Base-by-base conservation (phyloP, 2,797 vertebrate species). In the Acanthis flammea region DNA sequence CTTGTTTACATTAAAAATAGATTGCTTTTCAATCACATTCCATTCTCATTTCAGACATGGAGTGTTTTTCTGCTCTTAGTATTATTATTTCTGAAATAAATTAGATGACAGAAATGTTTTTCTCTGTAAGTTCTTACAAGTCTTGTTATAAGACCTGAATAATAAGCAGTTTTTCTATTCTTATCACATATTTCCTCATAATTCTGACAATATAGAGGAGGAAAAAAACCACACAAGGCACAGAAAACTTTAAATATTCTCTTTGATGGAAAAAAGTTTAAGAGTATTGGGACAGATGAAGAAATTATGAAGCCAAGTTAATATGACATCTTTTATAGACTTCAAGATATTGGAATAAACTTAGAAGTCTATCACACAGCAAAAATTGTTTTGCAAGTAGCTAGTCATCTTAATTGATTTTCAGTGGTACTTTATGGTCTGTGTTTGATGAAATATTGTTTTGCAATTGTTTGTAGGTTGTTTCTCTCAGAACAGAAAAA, bases 201-300 rank as follows among this genome's bases (percentile, higher is more conserved):
- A 81, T 63, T 95, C 63, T 92, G 62, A 88, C 66, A 90, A 39
- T 50, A 71, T 22, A 35, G 33, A 79, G 4, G 8, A 83, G 19
- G 50, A 89, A 77, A 10, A 10, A 92, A 53, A 2, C 6, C 12
- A 55, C 50, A 51, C 0, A 21, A 78, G 44, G 10, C 41, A 45
- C 10, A 72, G 37, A 74, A 85, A 85, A 10, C 3, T 81, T 91
- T 78, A 91, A 91, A 80, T 91, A 92, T 85, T 94, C 88, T 85
- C 50, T 91, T 95, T 86, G 74, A 85, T 86, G 50, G 44, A 55
- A 76, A 76, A 30, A 78, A 74, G 19, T 66, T 92, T 78, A 62
- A 79, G 65, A 90, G 48, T 62, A 78, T 66, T 72, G 25, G 24
- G 13, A 81, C 39, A 89, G 75, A 88, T 21, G 53, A 47, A 81